Evolutionary conservation across 2,797 vertebrate genomes (phyloP), one percentile per base, ranked within the genome.

Genomic region (Dendrocincla fuliginosa): DNA sequence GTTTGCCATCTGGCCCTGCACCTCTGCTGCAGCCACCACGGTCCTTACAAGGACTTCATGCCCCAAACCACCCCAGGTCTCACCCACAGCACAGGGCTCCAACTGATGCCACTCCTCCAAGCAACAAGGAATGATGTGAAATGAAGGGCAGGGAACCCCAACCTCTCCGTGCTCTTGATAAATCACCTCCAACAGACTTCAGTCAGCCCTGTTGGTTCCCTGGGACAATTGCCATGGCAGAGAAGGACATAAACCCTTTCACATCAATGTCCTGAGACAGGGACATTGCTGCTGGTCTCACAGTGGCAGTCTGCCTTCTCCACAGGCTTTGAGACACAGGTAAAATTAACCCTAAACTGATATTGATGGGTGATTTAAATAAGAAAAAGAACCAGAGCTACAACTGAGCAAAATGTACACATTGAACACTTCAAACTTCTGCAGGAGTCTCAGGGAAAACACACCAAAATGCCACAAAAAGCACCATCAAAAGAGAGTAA

Each of bases 1-100:
- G 55, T 60, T 8, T 74, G 13, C 57, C 39, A 24, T 5, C 65
- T 49, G n/a, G 46, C 32, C 44, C 55, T 11, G 23, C 41, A 35
- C 5, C 37, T 35, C 65, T 76, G 39, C 49, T 20, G 59, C 65
- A 79, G 44, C 20, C 42, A 23, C 3, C 25, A 15, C 0, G 0
- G 33, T 20, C 52, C 53, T 53, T 9, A 10, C 1, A 2, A 46
- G 23, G 63, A 20, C n/a, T 24, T 78, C 8, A 17, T 5, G 24
- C 28, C 61, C 41, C 79, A 61, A 68, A 49, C 10, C 25, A 61
- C 3, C 14, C 13, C 49, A n/a, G 25, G 33, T 16, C 22, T 32
- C 55, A 28, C 7, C 20, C 63, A 50, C 16, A 14, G 56, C 37
- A 6, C 37, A 6, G 73, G 46, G 33, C 33, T 60, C 53, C 49